Evolutionary conservation across 2,797 vertebrate species (phyloP).

Genomic region (Chrosomus eos): DNA sequence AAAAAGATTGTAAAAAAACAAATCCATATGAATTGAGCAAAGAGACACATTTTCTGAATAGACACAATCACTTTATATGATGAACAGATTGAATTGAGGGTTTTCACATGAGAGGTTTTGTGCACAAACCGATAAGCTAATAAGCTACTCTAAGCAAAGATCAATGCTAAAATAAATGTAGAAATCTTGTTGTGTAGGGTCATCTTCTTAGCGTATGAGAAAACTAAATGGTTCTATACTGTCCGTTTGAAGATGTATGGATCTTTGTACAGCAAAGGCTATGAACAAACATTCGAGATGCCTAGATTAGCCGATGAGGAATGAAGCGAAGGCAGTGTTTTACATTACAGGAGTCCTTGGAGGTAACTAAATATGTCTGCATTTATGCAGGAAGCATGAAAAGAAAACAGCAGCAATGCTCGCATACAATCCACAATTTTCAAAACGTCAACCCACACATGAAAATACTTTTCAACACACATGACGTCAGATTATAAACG

Average conservation of each 20-base stretch:
- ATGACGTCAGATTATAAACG: constrained; percentile 75
- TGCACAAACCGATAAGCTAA: background rate
- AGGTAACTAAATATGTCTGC: constrained; percentile 42
- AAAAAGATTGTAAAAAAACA: too few relatives aligned
- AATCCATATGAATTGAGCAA: too few relatives aligned
- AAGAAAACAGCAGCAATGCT: constrained; percentile 50
- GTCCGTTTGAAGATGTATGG: background rate
- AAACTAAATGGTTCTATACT: background rate
- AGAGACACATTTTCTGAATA: too few relatives aligned
- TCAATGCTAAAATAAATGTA: background rate
- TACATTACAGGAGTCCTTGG: constrained; percentile 21
- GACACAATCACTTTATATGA: too few relatives aligned
- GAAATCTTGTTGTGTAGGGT: background rate
- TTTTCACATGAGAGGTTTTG: background rate
- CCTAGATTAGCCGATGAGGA: background rate
- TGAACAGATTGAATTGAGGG: background rate
- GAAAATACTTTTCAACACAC: constrained; percentile 65
- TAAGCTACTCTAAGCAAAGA: background rate
- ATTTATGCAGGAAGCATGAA: constrained; percentile 52
- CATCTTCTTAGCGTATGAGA: background rate
- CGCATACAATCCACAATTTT: constrained; percentile 53
- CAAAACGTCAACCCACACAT: constrained; percentile 70
- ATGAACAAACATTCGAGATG: constrained; percentile 14
- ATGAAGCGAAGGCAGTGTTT: constrained; percentile 36
- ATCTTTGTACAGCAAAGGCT: background rate